Conservation (phyloP, 2,888 invertebrate genomes). For the Bimastos eiseni region DNA sequence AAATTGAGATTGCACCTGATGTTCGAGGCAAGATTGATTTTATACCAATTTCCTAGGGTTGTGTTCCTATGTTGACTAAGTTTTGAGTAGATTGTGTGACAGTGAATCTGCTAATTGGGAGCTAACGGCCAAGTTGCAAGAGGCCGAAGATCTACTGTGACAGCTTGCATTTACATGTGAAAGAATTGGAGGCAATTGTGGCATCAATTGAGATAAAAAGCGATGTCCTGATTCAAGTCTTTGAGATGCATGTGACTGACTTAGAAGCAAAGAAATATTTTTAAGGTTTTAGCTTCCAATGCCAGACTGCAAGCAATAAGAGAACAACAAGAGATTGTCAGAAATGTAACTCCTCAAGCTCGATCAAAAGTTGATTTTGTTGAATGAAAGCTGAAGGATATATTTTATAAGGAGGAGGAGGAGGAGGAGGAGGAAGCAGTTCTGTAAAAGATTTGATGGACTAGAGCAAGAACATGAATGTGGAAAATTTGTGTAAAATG, state of each 20-base stretch:
- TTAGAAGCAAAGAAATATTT: conserved; percentile 5
- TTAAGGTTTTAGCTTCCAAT: not conserved
- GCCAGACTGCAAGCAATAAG: too few species aligned
- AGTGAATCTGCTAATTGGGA: not conserved
- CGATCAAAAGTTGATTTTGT: too few species aligned
- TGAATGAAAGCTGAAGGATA: too few species aligned
- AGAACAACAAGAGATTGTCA: too few species aligned
- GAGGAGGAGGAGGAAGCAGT: too few species aligned
- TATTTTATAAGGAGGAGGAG: too few species aligned
- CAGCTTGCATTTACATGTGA: not conserved
- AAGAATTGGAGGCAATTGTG: not conserved
- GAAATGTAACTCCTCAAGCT: too few species aligned
- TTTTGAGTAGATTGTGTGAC: not conserved
- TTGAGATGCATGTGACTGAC: not conserved
- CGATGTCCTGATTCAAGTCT: not conserved
- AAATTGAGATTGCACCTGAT: not conserved
- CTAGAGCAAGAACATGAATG: not conserved
- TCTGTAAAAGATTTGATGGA: not conserved
- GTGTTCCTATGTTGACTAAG: not conserved
- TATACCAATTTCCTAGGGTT: not conserved
- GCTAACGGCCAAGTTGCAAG: not conserved
- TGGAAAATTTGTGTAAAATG: not conserved
- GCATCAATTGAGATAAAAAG: not conserved
- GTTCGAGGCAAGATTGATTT: not conserved
- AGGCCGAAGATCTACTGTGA: not conserved